Evolutionary conservation across 1,140 invertebrate genomes (phyloP).

Genomic region (Thaumetopoea pityocampa): DNA sequence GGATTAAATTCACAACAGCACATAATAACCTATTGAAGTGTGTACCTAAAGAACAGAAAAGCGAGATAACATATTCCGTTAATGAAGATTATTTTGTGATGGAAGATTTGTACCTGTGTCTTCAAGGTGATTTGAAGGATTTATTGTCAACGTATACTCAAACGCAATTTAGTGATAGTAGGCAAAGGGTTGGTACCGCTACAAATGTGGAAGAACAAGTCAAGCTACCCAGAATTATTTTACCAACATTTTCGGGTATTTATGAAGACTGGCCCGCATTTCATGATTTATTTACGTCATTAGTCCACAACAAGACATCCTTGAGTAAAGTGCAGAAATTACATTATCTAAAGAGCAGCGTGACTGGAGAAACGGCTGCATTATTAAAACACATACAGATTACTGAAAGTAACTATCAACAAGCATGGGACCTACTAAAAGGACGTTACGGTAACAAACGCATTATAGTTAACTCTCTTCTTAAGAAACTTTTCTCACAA

Average conservation of each 20-base stretch:
- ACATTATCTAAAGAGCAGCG: too few relatives aligned
- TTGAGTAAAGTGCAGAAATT: too few relatives aligned
- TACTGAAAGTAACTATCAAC: not conserved
- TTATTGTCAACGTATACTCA: not conserved
- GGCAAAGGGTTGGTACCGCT: not conserved
- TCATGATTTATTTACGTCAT: not conserved
- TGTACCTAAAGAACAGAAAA: slow-evolving; percentile 10
- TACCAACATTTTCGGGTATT: not conserved
- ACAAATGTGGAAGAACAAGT: not conserved
- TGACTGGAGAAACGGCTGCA: too few relatives aligned
- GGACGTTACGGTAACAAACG: not conserved
- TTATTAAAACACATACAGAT: too few relatives aligned
- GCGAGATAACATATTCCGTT: slow-evolving; percentile 5
- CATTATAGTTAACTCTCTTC: not conserved
- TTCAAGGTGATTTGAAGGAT: slow-evolving; percentile 15
- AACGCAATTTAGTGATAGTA: not conserved
- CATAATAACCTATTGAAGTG: too few relatives aligned
- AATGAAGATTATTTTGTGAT: slow-evolving; percentile 18
- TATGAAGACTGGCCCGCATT: slow-evolving; percentile 1
- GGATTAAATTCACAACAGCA: too few relatives aligned
- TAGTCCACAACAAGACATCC: too few relatives aligned
- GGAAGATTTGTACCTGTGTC: slow-evolving; percentile 18
- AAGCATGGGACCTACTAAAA: not conserved
- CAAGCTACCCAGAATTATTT: not conserved
- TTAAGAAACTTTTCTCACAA: not conserved